Evolutionary conservation across 1,140 invertebrate genomes (phyloP).

Genomic region (Hypsibius dujardini): DNA sequence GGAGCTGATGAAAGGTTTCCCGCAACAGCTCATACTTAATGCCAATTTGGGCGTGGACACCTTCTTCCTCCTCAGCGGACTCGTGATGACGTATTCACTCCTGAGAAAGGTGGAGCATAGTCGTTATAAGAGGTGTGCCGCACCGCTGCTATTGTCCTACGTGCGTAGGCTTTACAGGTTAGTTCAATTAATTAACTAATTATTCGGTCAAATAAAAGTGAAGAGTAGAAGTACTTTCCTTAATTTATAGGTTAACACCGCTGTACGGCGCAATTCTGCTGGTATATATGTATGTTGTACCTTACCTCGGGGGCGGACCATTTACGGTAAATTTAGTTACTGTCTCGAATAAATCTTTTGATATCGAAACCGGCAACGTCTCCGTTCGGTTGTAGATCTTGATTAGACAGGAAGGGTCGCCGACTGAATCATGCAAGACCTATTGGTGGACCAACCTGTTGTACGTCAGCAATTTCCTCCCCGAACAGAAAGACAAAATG

Average conservation of each 20-base stretch:
- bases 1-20: conserved; percentile 20
- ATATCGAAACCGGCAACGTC: background rate
- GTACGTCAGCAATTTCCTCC: conserved; percentile 27
- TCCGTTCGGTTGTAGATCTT: background rate
- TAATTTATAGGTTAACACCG: conserved; percentile 26
- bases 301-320: conserved; percentile 28
- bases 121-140: background rate
- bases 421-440: conserved; percentile 22
- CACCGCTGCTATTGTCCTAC: conserved; percentile 15
- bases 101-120: conserved; percentile 7
- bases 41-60: conserved; percentile 28
- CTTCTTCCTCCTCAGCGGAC: conserved; percentile 28
- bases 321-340: conserved; percentile 19
- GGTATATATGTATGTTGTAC: conserved; percentile 25
- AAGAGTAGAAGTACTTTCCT: conserved; percentile 1
- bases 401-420: background rate
- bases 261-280: conserved; percentile 29
- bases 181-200: conserved; percentile 15
- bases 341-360: background rate
- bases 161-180: conserved; percentile 25
- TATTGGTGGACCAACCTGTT: conserved; percentile 26
- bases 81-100: conserved; percentile 18
- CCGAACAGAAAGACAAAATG: conserved; percentile 14
- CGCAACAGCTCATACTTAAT: conserved; percentile 26
- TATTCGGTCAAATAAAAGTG: background rate